These are phyloP conservation scores for Leptothorax acervorum DNA, from an alignment of 2,888 invertebrate species.

Conservation along the genomic window DNA sequence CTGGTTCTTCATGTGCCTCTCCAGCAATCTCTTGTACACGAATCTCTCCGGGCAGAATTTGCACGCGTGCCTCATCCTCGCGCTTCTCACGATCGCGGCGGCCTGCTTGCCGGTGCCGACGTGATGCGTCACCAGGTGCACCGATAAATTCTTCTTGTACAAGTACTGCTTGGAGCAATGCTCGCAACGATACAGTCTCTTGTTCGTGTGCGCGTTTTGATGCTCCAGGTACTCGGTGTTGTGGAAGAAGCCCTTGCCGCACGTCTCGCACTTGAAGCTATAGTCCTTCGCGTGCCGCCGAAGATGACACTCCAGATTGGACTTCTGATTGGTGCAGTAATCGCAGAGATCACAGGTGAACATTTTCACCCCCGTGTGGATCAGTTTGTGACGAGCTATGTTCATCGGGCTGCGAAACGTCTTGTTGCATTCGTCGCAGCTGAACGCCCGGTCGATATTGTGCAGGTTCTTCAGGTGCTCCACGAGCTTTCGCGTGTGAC, in stretches of 20 bases:
- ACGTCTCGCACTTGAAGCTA: conserved; percentile 76
- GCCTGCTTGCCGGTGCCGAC: conserved; percentile 29
- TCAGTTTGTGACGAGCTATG: conserved; percentile 80
- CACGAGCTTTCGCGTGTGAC: conserved; percentile 81
- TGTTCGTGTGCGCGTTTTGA: conserved; percentile 76
- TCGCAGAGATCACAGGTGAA: conserved; percentile 80
- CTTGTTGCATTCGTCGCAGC: conserved; percentile 80
- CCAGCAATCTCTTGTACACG: conserved; percentile 69
- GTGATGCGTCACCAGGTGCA: conserved; percentile 77
- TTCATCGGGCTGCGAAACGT: conserved; percentile 79
- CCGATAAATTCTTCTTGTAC: conserved; percentile 80
- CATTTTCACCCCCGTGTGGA: conserved; percentile 78
- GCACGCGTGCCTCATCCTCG: conserved; percentile 70
- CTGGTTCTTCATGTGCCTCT: conserved; percentile 74
- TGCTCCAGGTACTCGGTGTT: conserved; percentile 80
- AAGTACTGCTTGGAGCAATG: conserved; percentile 78
- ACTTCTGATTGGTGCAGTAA: conserved; percentile 79
- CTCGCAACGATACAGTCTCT: conserved; percentile 76
- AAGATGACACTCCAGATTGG: conserved; percentile 79
- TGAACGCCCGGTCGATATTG: conserved; percentile 79
- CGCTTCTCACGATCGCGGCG: neutral
- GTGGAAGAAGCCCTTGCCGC: conserved; percentile 78
- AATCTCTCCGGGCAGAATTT: conserved; percentile 76
- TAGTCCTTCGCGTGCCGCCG: conserved; percentile 79
- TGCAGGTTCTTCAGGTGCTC: conserved; percentile 83